Conservation (phyloP, 1,140 invertebrate species). For the Myzus persicae region DNA sequence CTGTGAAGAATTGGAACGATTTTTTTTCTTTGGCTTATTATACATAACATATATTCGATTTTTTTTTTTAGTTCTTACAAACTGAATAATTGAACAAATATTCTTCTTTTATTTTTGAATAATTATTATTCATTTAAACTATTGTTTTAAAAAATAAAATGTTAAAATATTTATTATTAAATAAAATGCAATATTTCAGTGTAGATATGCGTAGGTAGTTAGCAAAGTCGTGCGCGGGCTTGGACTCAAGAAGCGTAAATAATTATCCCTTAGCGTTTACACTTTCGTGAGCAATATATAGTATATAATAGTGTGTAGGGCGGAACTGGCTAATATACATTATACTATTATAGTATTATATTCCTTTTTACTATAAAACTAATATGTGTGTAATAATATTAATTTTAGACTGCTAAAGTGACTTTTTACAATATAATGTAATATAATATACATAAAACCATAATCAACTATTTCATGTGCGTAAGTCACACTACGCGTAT, state of each 20-base stretch:
- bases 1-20: slow-evolving; percentile 9
- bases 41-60: not conserved
- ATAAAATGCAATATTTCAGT: not conserved
- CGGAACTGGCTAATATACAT: not conserved
- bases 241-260: slow-evolving; percentile 30
- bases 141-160: not conserved
- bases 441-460: not conserved
- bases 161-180: not conserved
- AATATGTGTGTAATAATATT: not conserved
- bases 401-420: not conserved
- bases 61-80: not conserved
- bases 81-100: not conserved
- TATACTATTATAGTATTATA: not conserved
- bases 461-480: not conserved
- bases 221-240: slow-evolving; percentile 23
- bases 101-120: not conserved
- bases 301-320: not conserved
- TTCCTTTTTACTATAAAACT: not conserved
- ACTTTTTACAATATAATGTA: not conserved
- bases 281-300: not conserved
- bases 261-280: slow-evolving; percentile 38
- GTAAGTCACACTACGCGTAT: not conserved
- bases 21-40: not conserved
- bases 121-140: not conserved
- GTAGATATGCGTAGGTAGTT: not conserved